phyloP scores from a whole-genome alignment of 92 coral and sea anemone species.

The Porites evermanni region DNA sequence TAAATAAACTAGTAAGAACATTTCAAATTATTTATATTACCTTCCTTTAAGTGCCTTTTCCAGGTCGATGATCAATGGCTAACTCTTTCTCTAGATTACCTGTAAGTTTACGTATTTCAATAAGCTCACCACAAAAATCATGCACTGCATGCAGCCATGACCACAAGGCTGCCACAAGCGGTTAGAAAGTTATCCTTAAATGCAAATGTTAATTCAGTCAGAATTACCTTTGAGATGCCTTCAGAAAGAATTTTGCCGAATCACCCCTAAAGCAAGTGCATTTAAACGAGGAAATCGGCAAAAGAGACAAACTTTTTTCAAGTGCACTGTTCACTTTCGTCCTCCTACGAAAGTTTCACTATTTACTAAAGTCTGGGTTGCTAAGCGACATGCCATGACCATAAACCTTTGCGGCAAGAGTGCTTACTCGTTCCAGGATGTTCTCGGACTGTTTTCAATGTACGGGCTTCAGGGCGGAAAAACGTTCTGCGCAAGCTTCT shows the following conservation, averaged over 20 bases:
- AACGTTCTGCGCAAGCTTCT: too few species aligned
- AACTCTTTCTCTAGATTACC: not conserved
- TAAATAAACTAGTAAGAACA: too few species aligned
- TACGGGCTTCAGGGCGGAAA: too few species aligned
- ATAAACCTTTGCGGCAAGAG: slow-evolving; percentile 9
- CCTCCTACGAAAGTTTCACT: not conserved
- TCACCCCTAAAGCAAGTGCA: not conserved
- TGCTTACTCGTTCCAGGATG: not conserved
- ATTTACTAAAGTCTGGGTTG: not conserved
- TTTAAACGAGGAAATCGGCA: not conserved
- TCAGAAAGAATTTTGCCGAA: not conserved
- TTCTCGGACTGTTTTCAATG: too few species aligned
- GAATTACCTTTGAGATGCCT: too few species aligned
- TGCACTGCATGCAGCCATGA: too few species aligned
- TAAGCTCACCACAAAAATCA: not conserved
- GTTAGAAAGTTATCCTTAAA: not conserved
- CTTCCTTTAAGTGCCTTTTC: not conserved
- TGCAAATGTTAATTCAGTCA: not conserved
- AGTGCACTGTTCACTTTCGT: not conserved
- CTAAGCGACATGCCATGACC: not conserved
- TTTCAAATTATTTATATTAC: not conserved
- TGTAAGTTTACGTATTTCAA: slow-evolving; percentile 7
- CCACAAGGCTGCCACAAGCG: too few species aligned
- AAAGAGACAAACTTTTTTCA: not conserved
- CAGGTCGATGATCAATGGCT: not conserved